Evolutionary conservation across 2,888 invertebrate species (phyloP).

Genomic region (Diplazon laetatorius): DNA sequence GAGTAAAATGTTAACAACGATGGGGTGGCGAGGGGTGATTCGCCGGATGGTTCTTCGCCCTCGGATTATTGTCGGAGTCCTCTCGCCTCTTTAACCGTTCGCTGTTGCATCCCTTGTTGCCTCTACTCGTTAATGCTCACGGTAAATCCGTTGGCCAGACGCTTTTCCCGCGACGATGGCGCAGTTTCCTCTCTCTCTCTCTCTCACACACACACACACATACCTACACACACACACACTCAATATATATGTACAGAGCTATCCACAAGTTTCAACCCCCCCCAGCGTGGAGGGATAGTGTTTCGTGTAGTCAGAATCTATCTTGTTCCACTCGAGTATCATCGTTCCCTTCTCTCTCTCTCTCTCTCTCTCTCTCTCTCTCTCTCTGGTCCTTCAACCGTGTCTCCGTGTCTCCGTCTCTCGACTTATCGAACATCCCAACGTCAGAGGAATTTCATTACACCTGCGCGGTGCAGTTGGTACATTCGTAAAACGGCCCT

Average conservation of each 20-base stretch:
- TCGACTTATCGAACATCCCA: conserved; percentile 64
- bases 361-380: conserved; percentile 22
- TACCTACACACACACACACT: background rate
- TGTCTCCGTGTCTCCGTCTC: too few relatives aligned
- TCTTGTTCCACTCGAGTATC: conserved; percentile 40
- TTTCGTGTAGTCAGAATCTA: conserved; percentile 15
- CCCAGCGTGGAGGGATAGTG: conserved; percentile 7
- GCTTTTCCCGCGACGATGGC: conserved; percentile 26
- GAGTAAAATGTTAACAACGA: conserved; percentile 53
- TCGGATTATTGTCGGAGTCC: conserved; percentile 61
- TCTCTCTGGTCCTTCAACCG: conserved; percentile 28
- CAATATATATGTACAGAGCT: background rate
- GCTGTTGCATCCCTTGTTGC: too few relatives aligned
- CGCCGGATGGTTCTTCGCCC: conserved; percentile 38
- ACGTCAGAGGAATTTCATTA: conserved; percentile 65
- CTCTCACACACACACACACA: too few relatives aligned
- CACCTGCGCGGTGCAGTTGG: conserved; percentile 53
- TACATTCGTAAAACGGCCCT: conserved; percentile 19
- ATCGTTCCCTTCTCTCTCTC: conserved; percentile 1
- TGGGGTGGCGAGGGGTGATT: too few relatives aligned
- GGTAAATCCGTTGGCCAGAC: conserved; percentile 47
- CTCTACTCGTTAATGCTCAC: conserved; percentile 45
- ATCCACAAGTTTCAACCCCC: conserved; percentile 34
- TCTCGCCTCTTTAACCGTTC: conserved; percentile 31
- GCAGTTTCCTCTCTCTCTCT: conserved; percentile 32